Base-by-base conservation (phyloP, 2,113 vertebrate species). In the Trematomus loennbergii region DNA sequence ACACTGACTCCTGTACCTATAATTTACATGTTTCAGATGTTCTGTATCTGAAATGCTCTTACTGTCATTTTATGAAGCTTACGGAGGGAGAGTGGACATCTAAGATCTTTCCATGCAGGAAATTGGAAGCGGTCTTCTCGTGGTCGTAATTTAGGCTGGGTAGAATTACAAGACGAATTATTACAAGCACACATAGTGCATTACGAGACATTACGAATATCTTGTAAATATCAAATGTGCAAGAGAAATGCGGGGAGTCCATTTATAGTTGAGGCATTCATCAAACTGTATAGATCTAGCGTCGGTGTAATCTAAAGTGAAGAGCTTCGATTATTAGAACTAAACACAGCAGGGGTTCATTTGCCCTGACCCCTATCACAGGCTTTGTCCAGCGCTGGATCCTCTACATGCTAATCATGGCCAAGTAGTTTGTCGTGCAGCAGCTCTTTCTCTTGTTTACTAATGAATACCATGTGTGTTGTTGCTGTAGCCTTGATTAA, bases 401-500 rank as follows among this genome's bases (percentile, higher is more conserved):
- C 89, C 83, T 79, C 75, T 85, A 89, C 91, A 91, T 93, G 90
- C 84, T 94, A 92, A 94, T 92, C 92, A 94, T 71, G 82, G 67
- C 78, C 65, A 72, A 75, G 72, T 78, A 92, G 91, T 91, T 89
- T 84, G 78, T 94, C 53, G 79, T 75, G 61, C 61, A 84, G 86
- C 84, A 55, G 81, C 89, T 87, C 88, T 75, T 87, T 76, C 82
- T 77, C 88, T 88, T 91, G 90, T 90, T 92, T 91, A 84, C 92
- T 95, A 94, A 95, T 94, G 87, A 93, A 93, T 75, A 86, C 75
- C 92, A 91, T 87, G 89, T 75, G 86, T 91, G 89, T 83, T 77
- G 76, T 87, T 81, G 89, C 89, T 81, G 89, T 78, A 76, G 87
- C 82, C 85, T 92, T 93, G 91, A 95, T 95, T 93, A 91, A 83